A percentile compares a stretch with the other conserved stretches of the same genome.
phyloP scores from a whole-genome alignment of 1,140 invertebrate genomes.

The Euwallacea similis region DNA sequence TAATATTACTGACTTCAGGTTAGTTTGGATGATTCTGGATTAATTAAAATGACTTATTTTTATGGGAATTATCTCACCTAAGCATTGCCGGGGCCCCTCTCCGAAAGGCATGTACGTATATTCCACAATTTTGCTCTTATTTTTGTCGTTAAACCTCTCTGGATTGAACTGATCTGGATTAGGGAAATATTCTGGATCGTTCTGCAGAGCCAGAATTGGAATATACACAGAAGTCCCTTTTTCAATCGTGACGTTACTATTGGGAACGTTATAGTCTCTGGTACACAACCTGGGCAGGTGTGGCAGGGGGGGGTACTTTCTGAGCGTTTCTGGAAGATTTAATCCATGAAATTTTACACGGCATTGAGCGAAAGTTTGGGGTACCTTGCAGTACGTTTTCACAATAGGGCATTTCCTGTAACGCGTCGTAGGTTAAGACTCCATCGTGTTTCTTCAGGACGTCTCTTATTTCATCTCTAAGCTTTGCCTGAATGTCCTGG shows the following conservation, averaged over 20 bases:
- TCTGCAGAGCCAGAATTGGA: slow-evolving; percentile 55
- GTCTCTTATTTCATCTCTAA: slow-evolving; percentile 61
- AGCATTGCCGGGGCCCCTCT: slow-evolving; percentile 68
- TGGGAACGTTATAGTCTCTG: slow-evolving; percentile 56
- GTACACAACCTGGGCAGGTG: slow-evolving; percentile 57
- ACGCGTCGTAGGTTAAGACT: slow-evolving; percentile 57
- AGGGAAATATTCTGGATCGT: slow-evolving; percentile 60
- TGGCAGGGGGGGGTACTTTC: slow-evolving; percentile 62
- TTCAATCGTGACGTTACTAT: slow-evolving; percentile 54
- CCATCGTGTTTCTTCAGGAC: slow-evolving; percentile 54
- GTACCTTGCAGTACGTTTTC: slow-evolving; percentile 56
- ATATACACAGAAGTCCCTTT: slow-evolving; percentile 55
- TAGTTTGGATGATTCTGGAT: no score
- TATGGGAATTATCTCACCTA: slow-evolving; percentile 42
- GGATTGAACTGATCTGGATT: slow-evolving; percentile 69
- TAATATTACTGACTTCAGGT: no score
- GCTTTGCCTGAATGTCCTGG: slow-evolving; percentile 60
- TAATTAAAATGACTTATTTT: no score
- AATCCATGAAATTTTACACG: neutral
- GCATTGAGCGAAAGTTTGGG: neutral
- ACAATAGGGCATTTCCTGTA: slow-evolving; percentile 60
- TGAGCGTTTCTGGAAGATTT: slow-evolving; percentile 56
- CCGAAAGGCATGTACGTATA: slow-evolving; percentile 67
- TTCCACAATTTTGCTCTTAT: slow-evolving; percentile 49
- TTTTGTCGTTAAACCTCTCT: slow-evolving; percentile 60